Evolutionary conservation across 2,888 invertebrate genomes (phyloP), one percentile per base, ranked within the genome.

Genomic region (Drosophila anceps): DNA sequence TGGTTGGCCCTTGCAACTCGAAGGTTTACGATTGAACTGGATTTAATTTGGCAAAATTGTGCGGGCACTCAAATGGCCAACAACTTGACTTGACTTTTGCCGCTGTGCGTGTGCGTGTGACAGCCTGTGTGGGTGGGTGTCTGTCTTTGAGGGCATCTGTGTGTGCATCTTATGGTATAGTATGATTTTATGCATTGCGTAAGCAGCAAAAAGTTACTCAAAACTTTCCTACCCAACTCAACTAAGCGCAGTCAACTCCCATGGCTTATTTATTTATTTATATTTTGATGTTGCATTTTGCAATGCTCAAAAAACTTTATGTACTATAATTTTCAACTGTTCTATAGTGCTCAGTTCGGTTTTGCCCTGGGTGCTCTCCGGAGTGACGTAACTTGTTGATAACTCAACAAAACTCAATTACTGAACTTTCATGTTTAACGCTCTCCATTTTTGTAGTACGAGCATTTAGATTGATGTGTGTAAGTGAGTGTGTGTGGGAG

Each of bases 21-120:
- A 72, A 78, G 88, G 83, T 82, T 88, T 88, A 88, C 88, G 88
- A 85, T 82, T 83, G 67, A 75, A 71, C 78, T 88, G 90, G 84
- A 85, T 90, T 90, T 87, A 84, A 89, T 89, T 90, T 83, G 80
- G 77, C 76, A 67, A 86, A 88, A 88, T 78, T 86, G 82, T 84
- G 84, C 84, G 88, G 89, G 54, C 85, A 89, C 88, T 74, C 67
- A 84, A 84, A 85, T 82, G 69, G 69, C 80, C 80, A 84, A 71
- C 87, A 79, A 79, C 78, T 76, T 79, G 66, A 81, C 61, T 75
- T 72, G 74, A 73, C 73, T 79, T 59, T 41, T 62, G 59, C 54
- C 57, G 61, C 31, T 39, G 7, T 7, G 24, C 54, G 39, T 61
- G 51, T 33, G 44, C 20, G 29, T 46, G 12, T 57, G 31, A 24